These are phyloP conservation scores for Ectropis grisescens DNA, from an alignment of 1,140 invertebrate species.

Conservation along the genomic window DNA sequence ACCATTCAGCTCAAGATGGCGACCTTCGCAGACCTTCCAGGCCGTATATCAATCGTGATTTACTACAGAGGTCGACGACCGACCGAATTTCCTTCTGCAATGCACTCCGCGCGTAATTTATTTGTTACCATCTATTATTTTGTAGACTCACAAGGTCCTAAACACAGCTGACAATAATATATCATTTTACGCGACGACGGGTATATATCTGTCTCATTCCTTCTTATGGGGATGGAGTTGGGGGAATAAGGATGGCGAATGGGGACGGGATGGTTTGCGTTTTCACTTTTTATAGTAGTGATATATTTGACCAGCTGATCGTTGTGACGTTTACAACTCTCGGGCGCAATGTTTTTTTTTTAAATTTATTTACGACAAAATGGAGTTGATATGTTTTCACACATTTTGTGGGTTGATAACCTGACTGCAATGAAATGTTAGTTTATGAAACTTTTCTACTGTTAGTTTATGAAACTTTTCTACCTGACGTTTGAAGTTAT, in stretches of 20 bases:
- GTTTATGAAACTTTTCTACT: too few relatives aligned
- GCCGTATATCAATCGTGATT: constrained; percentile 62
- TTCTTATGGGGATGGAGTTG: neutral
- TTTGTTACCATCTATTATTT: constrained; percentile 69
- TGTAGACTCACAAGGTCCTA: constrained; percentile 68
- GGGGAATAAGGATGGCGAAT: constrained; percentile 30
- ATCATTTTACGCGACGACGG: constrained; percentile 64
- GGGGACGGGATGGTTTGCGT: constrained; percentile 54
- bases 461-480: too few relatives aligned
- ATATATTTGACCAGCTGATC: constrained; percentile 71
- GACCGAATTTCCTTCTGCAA: constrained; percentile 66
- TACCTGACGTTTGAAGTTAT: too few relatives aligned
- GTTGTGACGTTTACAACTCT: constrained; percentile 60
- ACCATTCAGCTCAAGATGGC: constrained; percentile 59
- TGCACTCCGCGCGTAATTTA: constrained; percentile 65
- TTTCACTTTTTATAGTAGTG: constrained; percentile 70
- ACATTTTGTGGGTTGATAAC: too few relatives aligned
- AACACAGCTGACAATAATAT: constrained; percentile 69
- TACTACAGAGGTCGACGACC: constrained; percentile 65
- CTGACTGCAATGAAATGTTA: too few relatives aligned
- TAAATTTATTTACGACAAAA: too few relatives aligned
- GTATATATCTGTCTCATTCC: constrained; percentile 32
- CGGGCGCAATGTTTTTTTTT: constrained; percentile 45
- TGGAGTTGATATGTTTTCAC: too few relatives aligned
- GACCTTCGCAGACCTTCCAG: constrained; percentile 57